Conservation (phyloP, 2,888 invertebrate species). For the Cremastinae sp. region DNA sequence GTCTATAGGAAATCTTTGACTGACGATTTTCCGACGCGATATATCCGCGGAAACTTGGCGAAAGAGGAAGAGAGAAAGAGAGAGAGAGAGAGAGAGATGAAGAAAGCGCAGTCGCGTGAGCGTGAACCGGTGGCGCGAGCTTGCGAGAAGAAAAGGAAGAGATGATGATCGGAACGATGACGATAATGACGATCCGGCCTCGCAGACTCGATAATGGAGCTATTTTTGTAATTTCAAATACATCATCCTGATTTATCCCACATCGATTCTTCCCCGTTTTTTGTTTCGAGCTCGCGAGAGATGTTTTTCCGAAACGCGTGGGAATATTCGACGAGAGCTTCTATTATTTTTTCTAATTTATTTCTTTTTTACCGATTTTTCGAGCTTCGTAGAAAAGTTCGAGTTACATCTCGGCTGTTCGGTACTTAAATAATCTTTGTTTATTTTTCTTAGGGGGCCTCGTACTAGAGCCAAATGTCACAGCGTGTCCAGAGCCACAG, state of each 20-base stretch:
- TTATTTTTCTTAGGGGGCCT: conserved; percentile 4
- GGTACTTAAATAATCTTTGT: not conserved
- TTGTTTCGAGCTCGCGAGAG: too few species aligned
- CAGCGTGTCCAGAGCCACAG: conserved; percentile 73
- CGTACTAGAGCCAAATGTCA: conserved; percentile 68
- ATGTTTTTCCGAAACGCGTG: too few species aligned
- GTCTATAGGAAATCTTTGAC: conserved; percentile 58
- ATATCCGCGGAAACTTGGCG: conserved; percentile 27
- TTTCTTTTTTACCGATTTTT: too few species aligned
- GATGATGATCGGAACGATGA: conserved; percentile 18
- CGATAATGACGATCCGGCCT: conserved; percentile 46
- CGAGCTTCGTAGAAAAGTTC: not conserved
- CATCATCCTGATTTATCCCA: not conserved
- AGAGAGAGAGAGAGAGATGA: conserved; percentile 12
- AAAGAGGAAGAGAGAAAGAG: conserved; percentile 23
- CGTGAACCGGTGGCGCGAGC: conserved; percentile 49
- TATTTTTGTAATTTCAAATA: conserved; percentile 63
- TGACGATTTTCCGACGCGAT: conserved; percentile 55
- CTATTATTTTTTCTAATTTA: too few species aligned
- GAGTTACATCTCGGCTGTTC: not conserved
- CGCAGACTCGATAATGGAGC: conserved; percentile 53
- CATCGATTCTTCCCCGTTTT: not conserved
- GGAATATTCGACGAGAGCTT: too few species aligned
- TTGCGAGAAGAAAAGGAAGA: conserved; percentile 43
- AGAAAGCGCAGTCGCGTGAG: conserved; percentile 39